Conservation (phyloP, 1,140 invertebrate species). For the Eubasilissa regina region DNA sequence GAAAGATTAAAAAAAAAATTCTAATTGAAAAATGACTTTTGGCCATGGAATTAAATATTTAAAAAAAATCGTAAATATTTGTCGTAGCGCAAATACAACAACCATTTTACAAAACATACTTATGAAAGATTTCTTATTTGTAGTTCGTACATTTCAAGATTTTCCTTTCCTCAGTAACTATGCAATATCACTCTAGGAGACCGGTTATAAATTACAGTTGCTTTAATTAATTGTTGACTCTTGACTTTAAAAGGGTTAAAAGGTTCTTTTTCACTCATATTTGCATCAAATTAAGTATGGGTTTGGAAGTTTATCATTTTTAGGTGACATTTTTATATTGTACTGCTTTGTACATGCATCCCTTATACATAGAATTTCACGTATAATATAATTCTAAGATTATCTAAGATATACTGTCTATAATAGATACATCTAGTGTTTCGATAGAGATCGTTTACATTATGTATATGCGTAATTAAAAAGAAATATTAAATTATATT, state of each 20-base stretch:
- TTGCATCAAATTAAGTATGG: neutral
- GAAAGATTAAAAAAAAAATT: too few relatives aligned
- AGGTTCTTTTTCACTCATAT: neutral
- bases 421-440: too few relatives aligned
- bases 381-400: too few relatives aligned
- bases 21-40: too few relatives aligned
- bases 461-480: too few relatives aligned
- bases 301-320: neutral
- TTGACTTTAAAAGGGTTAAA: slow-evolving; percentile 2
- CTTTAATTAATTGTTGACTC: slow-evolving; percentile 23
- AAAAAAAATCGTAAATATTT: too few relatives aligned
- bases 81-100: too few relatives aligned
- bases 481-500: too few relatives aligned
- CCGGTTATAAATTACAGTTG: neutral
- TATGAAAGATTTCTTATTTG: neutral
- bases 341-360: neutral
- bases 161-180: neutral
- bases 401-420: too few relatives aligned
- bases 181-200: neutral
- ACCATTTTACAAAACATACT: neutral
- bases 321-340: neutral
- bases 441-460: too few relatives aligned
- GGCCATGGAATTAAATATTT: too few relatives aligned
- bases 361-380: too few relatives aligned
- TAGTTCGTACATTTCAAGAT: neutral